Percentiles rank a stretch among this genome's conserved stretches.
These are phyloP conservation scores for Rissa tridactyla DNA, from an alignment of 2,113 vertebrate genomes.

Conservation along the genomic window DNA sequence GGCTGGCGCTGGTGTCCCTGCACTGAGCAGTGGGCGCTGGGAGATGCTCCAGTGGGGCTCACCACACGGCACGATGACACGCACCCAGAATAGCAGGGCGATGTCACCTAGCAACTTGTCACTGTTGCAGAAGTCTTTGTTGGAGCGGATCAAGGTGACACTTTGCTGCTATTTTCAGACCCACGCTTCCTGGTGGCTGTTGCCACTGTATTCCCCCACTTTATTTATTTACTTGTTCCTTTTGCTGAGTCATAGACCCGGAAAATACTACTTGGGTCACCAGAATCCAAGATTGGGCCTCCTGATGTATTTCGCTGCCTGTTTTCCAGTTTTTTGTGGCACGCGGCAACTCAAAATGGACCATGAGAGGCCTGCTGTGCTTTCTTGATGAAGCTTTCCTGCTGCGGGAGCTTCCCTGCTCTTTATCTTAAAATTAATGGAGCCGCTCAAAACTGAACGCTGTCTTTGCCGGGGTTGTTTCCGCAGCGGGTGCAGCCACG, in stretches of 20 bases:
- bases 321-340: neutral
- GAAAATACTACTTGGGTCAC: neutral
- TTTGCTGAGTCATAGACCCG: slow-evolving; percentile 19
- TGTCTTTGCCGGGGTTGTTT: neutral
- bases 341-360: neutral
- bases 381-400: neutral
- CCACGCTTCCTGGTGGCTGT: slow-evolving; percentile 1
- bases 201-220: neutral
- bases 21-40: fast-evolving
- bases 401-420: neutral
- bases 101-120: slow-evolving; percentile 6
- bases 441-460: neutral
- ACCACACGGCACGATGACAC: fast-evolving
- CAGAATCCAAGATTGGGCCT: neutral
- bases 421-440: neutral
- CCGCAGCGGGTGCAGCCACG: neutral
- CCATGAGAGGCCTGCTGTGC: neutral
- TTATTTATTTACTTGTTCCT: neutral
- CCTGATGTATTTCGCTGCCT: neutral
- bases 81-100: neutral
- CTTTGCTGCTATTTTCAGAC: slow-evolving; percentile 46
- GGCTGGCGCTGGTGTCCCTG: neutral
- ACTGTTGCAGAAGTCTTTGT: neutral
- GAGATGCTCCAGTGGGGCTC: neutral
- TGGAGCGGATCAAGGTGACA: slow-evolving; percentile 40